phyloP scores from a whole-genome alignment of 2,113 vertebrate genomes.

The Crotalus helleri region DNA sequence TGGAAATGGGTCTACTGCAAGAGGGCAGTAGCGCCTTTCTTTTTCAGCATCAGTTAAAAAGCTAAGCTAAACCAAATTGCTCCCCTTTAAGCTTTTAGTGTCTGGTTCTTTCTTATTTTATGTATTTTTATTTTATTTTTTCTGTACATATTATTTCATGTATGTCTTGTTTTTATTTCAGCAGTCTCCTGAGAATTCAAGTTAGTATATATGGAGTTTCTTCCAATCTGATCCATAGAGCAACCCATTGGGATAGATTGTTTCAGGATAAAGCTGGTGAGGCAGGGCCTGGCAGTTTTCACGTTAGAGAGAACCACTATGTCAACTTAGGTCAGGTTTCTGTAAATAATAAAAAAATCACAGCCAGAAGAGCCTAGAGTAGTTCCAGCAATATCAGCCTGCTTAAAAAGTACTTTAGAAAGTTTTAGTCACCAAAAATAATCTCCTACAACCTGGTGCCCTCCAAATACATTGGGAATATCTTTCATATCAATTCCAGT shows the following conservation, averaged over 20 bases:
- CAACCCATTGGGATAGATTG: not conserved
- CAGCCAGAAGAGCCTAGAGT: not conserved
- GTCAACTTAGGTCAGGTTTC: not conserved
- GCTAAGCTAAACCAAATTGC: not conserved
- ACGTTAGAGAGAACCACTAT: not conserved
- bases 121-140: not conserved
- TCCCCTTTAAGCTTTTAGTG: not conserved
- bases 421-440: not conserved
- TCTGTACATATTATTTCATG: not conserved
- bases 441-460: not conserved
- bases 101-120: not conserved
- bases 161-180: not conserved
- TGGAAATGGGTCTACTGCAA: not conserved
- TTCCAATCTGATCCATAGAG: not conserved
- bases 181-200: not conserved
- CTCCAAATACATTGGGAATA: not conserved
- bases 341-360: not conserved
- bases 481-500: not conserved
- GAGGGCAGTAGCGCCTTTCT: not conserved
- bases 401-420: not conserved
- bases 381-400: not conserved
- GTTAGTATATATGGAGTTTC: not conserved
- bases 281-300: not conserved
- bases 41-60: not conserved
- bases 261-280: not conserved